These are phyloP conservation scores for Tenthredo notha DNA, from an alignment of 2,888 invertebrate species.

Conservation along the genomic window DNA sequence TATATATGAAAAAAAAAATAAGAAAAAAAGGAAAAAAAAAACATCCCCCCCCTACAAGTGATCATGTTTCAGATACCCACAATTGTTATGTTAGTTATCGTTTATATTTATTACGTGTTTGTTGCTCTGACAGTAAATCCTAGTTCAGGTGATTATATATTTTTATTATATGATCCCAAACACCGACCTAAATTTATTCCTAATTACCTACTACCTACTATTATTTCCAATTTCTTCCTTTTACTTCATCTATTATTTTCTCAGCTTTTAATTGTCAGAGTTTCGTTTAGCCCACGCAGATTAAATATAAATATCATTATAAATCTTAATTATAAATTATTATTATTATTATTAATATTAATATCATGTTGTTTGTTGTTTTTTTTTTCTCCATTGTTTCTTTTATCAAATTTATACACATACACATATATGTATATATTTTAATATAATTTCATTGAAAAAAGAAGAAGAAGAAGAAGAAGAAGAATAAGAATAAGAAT, in stretches of 20 bases:
- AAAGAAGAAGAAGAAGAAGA: neutral
- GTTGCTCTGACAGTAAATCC: conserved; percentile 58
- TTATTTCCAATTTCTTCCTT: neutral
- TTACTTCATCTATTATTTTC: neutral
- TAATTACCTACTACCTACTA: neutral
- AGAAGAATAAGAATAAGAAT: neutral
- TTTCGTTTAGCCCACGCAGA: neutral
- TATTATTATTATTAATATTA: neutral
- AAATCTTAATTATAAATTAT: neutral
- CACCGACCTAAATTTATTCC: neutral
- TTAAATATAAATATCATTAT: neutral
- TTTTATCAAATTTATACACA: neutral
- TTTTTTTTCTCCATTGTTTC: neutral
- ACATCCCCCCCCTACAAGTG: neutral
- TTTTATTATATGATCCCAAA: conserved; percentile 41
- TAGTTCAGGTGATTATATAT: conserved; percentile 32
- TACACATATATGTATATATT: neutral
- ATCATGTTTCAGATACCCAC: conserved; percentile 56
- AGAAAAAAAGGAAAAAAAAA: neutral
- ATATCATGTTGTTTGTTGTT: neutral
- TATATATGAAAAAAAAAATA: neutral
- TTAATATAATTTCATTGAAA: neutral
- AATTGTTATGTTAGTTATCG: conserved; percentile 60
- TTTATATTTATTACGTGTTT: conserved; percentile 66
- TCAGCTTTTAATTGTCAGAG: conserved; percentile 4